Evolutionary conservation across 2,113 vertebrate genomes (phyloP).

Genomic region (Benitochromis conjunctus): DNA sequence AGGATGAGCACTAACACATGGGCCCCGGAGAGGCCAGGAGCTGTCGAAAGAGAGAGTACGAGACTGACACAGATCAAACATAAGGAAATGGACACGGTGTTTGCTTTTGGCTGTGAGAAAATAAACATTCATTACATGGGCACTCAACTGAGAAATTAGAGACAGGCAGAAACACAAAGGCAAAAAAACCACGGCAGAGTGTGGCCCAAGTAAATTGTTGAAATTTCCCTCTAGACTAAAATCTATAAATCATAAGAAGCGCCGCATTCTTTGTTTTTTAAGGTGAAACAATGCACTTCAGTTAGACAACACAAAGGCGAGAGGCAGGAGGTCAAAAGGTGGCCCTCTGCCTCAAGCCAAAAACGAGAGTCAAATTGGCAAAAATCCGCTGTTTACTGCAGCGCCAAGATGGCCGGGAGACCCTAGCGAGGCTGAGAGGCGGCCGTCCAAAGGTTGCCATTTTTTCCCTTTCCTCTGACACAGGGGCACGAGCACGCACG

Average conservation of each 20-base stretch:
- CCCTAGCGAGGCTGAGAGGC: background rate
- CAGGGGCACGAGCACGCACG: background rate
- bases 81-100: conserved; percentile 21
- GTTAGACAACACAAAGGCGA: background rate
- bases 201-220: background rate
- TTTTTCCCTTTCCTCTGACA: conserved; percentile 15
- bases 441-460: background rate
- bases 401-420: conserved; percentile 21
- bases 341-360: background rate
- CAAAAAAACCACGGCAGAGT: background rate
- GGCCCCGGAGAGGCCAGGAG: conserved; percentile 2
- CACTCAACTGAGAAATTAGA: conserved; percentile 23
- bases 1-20: conserved; percentile 33
- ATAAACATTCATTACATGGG: conserved; percentile 21
- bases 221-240: background rate
- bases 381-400: background rate
- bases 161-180: background rate
- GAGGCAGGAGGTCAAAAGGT: conserved; percentile 11
- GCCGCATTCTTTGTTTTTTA: background rate
- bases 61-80: conserved; percentile 41
- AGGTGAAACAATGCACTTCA: background rate
- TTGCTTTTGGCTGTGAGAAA: conserved; percentile 19
- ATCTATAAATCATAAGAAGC: background rate
- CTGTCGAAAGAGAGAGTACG: background rate
- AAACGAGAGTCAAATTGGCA: conserved; percentile 5